Base-by-base conservation (phyloP, 2,797 vertebrate genomes). In the Leptodactylus fallax region DNA sequence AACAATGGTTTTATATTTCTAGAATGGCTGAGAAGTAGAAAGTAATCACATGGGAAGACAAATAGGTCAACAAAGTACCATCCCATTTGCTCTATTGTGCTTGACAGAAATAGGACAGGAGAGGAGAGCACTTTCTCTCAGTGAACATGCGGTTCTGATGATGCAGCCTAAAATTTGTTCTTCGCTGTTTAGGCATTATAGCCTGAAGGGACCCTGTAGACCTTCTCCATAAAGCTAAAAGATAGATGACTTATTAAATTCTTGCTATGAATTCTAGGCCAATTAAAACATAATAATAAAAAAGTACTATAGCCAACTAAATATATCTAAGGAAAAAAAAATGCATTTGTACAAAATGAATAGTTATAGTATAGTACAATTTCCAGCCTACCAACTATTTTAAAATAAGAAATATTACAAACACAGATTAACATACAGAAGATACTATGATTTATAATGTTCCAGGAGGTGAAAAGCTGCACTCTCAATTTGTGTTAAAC, bases 41-140 rank as follows among this genome's bases (percentile, higher is more conserved):
- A 93, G 87, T 88, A 91, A 87, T 92, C 90, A 90, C 72, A 84
- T 89, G 58, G 53, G 89, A 92, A 92, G 91, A 53, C 60, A 93
- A 92, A 93, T 88, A 93, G 91, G 91, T 92, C 88, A 93, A 90
- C 63, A 81, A 79, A 92, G 85, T 87, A 47, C 77, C 81, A 90
- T 91, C 88, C 92, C 89, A 91, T 92, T 92, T 93, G 81, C 86
- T 91, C 88, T 91, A 90, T 90, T 91, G 74, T 86, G 83, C 90
- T 90, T 95, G 95, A 95, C 94, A 95, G 93, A 95, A 93, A 92
- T 92, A 93, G 92, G 91, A 88, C 92, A 92, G 86, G 86, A 83
- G 90, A 82, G 90, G 77, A 91, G 88, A 76, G 36, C 82, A 90
- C 82, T 90, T 88, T 81, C 90, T 87, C 83, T 87, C 90, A 82